Conservation (phyloP, 30 jellyfish, hydroid and myxozoan species). For the Aurelia aurita region DNA sequence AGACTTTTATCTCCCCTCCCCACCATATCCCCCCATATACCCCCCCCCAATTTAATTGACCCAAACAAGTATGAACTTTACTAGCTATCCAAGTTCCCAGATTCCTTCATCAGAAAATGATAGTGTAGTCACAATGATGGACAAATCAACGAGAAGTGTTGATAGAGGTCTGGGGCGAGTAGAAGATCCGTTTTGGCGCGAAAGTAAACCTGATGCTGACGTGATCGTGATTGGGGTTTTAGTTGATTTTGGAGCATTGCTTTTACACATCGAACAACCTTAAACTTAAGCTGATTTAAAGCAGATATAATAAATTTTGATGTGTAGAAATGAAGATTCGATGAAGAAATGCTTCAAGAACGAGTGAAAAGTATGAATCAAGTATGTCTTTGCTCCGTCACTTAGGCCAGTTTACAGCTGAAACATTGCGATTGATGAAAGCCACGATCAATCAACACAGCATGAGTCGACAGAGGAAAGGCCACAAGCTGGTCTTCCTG, state of each 20-base stretch:
- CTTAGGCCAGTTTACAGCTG: constrained; percentile 24
- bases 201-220: constrained; percentile 25
- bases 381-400: constrained; percentile 34
- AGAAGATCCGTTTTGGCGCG: constrained; percentile 11
- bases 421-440: constrained; percentile 38
- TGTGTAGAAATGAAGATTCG: constrained; percentile 15
- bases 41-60: background rate
- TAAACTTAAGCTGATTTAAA: constrained; percentile 16
- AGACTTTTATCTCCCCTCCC: constrained; percentile 2
- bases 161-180: constrained; percentile 39
- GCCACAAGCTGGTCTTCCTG: constrained; percentile 24
- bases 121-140: constrained; percentile 7
- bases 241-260: constrained; percentile 12
- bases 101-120: constrained; percentile 14
- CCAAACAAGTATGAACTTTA: background rate
- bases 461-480: constrained; percentile 10
- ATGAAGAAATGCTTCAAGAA: constrained; percentile 24
- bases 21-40: background rate
- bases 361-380: constrained; percentile 20
- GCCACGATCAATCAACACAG: constrained; percentile 29
- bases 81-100: background rate
- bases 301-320: constrained; percentile 12
- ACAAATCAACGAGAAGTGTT: background rate
- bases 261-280: constrained; percentile 26
- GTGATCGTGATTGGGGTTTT: constrained; percentile 14